Conservation (phyloP, 2,888 invertebrate genomes). For the Dermolepida albohirtum region DNA sequence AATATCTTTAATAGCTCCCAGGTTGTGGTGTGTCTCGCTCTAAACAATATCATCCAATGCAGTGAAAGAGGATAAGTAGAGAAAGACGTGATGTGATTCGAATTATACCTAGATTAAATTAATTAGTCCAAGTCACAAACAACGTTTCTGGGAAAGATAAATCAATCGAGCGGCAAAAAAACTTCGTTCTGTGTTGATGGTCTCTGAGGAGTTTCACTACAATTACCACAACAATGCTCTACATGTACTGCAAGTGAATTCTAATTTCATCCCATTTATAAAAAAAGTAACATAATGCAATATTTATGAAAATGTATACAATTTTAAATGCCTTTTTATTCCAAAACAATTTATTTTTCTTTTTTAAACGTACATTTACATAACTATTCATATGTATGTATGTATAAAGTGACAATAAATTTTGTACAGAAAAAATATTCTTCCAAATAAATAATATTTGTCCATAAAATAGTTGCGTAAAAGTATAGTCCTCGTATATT, state of each 20-base stretch:
- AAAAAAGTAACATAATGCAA: background rate
- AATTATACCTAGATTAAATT: conserved; percentile 43
- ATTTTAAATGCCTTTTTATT: too few relatives aligned
- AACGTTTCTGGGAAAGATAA: conserved; percentile 46
- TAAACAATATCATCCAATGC: background rate
- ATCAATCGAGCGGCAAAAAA: conserved; percentile 48
- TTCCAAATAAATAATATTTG: too few relatives aligned
- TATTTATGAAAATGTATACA: too few relatives aligned
- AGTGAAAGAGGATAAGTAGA: conserved; percentile 14
- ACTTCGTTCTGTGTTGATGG: conserved; percentile 10
- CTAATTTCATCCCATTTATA: background rate
- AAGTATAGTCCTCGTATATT: too few relatives aligned
- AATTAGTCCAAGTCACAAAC: conserved; percentile 48
- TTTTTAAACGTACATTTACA: too few relatives aligned
- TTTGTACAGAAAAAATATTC: too few relatives aligned
- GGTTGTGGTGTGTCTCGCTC: background rate
- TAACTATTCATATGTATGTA: too few relatives aligned
- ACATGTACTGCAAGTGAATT: background rate
- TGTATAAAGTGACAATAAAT: too few relatives aligned
- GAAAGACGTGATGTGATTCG: conserved; percentile 24
- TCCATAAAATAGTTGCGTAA: too few relatives aligned
- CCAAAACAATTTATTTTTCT: too few relatives aligned
- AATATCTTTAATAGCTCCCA: background rate
- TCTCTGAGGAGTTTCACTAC: conserved; percentile 16
- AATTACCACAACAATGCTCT: conserved; percentile 14